phyloP scores from a whole-genome alignment of 2,113 vertebrate species.

The Oriolus oriolus region DNA sequence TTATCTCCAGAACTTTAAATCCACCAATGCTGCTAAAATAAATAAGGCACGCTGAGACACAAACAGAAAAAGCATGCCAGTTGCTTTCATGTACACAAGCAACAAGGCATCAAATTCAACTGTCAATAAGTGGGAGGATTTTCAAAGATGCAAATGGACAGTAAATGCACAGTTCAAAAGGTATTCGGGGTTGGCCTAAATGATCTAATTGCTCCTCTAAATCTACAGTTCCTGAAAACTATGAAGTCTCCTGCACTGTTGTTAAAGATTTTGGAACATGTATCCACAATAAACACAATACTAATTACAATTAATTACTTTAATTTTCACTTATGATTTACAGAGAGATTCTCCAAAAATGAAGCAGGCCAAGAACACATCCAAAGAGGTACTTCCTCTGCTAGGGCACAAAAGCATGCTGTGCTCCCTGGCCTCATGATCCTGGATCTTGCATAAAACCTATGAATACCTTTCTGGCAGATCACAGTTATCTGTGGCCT shows the following conservation, averaged over 20 bases:
- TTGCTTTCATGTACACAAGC: background rate
- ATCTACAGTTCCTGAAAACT: background rate
- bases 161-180: background rate
- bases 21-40: background rate
- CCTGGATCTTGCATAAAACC: background rate
- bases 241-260: background rate
- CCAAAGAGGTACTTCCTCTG: background rate
- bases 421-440: background rate
- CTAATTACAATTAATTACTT: slow-evolving; percentile 54
- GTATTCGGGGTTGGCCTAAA: background rate
- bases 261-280: background rate
- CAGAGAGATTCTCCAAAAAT: background rate
- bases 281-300: slow-evolving; percentile 17
- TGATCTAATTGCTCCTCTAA: background rate
- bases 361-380: background rate
- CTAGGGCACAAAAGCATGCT: background rate
- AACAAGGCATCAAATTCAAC: background rate
- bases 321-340: slow-evolving; percentile 36
- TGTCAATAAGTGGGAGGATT: background rate
- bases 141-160: background rate
- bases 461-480: background rate
- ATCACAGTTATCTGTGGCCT: background rate
- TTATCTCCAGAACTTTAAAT: background rate
- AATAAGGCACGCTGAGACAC: background rate
- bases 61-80: background rate